Evolutionary conservation across 2,113 vertebrate genomes (phyloP), one percentile per base, ranked within the genome.

Genomic region (Ranitomeya variabilis): DNA sequence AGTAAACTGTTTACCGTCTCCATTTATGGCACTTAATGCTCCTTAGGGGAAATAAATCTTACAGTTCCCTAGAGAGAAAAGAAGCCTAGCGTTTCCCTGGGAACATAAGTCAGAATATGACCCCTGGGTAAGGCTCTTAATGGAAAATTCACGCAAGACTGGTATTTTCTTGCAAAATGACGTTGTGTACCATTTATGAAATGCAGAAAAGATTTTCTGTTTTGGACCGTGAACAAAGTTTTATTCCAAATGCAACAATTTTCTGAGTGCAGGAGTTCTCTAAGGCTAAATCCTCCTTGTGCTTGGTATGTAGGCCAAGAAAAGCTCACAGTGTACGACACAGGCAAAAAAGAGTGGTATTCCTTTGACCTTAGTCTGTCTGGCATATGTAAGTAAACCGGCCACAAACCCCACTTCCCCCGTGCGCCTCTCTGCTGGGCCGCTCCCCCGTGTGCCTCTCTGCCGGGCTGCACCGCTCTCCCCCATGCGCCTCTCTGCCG

Each of bases 41-140:
- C 78, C 31, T 80, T 80, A n/a, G 78, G 78, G 78, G 77, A 57
- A 26, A 59, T 80, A 59, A 23, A 59, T 80, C 23, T 59, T n/a
- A 0, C 60, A 1, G 21, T 54, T 83, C 81, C 45, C 81, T 69
- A 10, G 81, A 83, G 81, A 67, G 37, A 2, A 69, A 23, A 54
- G 62, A 52, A 83, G 62, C 31, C 37, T 9, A 54, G 81, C 69
- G 81, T 83, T 67, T 83, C 81, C 64, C 69, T 83, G 81, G 62
- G 81, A 83, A 83, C 64, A 67, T 69, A 60, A 57, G 9, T 69
- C 62, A 16, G 51, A 83, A 69, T 69, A 15, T 83, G 81, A 83
- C 81, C 81, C 62, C 26, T 52, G 81, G 31, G 60, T 66, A 83
- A 31, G 80, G 15, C 11, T 66, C 37, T 83, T 45, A 13, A 52